A percentile compares a stretch with the other conserved stretches of the same genome.
Conservation (phyloP, 2,888 invertebrate species). For the Autographa gamma region DNA sequence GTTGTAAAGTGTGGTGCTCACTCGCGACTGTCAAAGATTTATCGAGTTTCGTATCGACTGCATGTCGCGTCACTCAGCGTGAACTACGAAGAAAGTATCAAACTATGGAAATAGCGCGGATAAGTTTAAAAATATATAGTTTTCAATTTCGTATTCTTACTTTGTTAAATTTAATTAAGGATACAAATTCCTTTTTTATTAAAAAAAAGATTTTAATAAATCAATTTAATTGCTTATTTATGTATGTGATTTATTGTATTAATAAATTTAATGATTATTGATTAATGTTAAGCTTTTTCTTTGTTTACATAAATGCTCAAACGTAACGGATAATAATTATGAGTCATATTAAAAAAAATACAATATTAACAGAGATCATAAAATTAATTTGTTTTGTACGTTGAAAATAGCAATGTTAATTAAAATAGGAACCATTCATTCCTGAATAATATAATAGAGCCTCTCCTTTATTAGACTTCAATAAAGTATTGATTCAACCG, state of each 20-base stretch:
- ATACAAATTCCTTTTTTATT: no score
- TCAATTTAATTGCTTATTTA: no score
- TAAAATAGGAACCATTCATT: slow-evolving; percentile 36
- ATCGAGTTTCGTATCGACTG: slow-evolving; percentile 23
- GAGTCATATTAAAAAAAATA: slow-evolving; percentile 23
- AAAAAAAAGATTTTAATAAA: no score
- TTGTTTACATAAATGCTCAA: slow-evolving; percentile 11
- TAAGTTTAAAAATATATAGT: background rate
- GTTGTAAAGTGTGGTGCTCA: slow-evolving; percentile 52
- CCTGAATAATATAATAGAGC: slow-evolving; percentile 38
- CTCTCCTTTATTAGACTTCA: slow-evolving; percentile 32
- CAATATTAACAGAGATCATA: slow-evolving; percentile 17
- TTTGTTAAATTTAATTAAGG: no score
- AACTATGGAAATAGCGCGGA: background rate
- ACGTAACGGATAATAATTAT: slow-evolving; percentile 15
- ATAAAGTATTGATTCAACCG: slow-evolving; percentile 27
- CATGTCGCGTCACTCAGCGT: background rate
- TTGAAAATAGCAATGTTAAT: slow-evolving; percentile 41
- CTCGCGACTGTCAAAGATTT: slow-evolving; percentile 22
- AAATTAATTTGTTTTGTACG: slow-evolving; percentile 37
- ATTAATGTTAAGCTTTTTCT: no score
- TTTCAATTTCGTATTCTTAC: background rate
- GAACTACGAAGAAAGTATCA: background rate
- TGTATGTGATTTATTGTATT: no score
- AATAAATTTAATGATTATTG: no score